Base-by-base conservation (phyloP, 2,113 vertebrate genomes). In the Marmota monax region DNA sequence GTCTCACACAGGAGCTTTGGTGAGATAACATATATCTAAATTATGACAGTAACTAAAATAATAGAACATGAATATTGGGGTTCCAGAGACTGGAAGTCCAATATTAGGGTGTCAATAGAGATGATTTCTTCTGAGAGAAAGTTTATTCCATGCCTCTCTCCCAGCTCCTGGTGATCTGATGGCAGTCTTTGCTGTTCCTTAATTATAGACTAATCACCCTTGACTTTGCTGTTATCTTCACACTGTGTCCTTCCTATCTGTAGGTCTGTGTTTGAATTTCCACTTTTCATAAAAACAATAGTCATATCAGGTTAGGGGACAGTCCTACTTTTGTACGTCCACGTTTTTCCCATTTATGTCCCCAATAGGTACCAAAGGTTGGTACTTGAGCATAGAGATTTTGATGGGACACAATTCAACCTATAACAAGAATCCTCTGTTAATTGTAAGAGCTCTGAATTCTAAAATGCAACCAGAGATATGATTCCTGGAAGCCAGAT, bases 181-280 rank as follows among this genome's bases (percentile, higher is more conserved):
- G 22, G 13, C 5, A 58, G 73, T 27, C 27, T 89, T 86, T 5
- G 6, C 0, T 51, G 14, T 70, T 32, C 16, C 22, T 29, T 23
- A 18, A 1, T 86, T 32, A 10, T 2, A 29, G 20, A 5, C 58
- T 0, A 2, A 61, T 32, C 14, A 10, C 2, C 8, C 18, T 23
- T 4, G 65, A 70, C 9, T 42, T 22, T 85, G 27, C 25, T 34
- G 27, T 25, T 5, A 4, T 58, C 14, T 42, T 92, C 32, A 61
- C 6, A 4, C 23, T 29, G 5, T 2, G 2, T 32, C 67, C 5
- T 32, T 23, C 4, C 2, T 9, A 0, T 34, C 42, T 6, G 3
- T 4, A 4, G 16, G 23, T 13, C 18, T 92, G 25, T 51, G 17
- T 63, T n/a, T 25, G 82, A 42, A 51, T 16, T 25, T 29, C 7